Evolutionary conservation across 2,888 invertebrate species (phyloP).

Genomic region (Eurytoma californica): DNA sequence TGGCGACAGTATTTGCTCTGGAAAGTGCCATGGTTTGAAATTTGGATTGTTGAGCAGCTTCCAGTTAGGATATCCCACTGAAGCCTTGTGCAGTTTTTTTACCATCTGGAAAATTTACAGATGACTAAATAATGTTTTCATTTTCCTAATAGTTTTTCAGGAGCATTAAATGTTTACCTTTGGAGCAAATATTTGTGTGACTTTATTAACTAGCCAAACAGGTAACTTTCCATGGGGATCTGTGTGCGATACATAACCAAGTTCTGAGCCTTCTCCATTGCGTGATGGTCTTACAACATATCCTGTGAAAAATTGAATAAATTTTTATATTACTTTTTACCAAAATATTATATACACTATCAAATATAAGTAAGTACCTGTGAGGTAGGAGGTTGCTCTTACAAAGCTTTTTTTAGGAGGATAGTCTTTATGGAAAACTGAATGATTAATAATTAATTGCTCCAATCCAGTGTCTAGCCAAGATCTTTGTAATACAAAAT

Average conservation of each 20-base stretch:
- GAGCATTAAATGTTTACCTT: conserved; percentile 76
- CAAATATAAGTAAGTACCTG: conserved; percentile 74
- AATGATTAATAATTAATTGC: conserved; percentile 93
- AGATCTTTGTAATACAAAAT: conserved; percentile 93
- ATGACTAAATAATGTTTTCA: conserved; percentile 20
- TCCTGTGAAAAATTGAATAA: conserved; percentile 75
- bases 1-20: conserved; percentile 87
- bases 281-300: conserved; percentile 79
- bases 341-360: not conserved
- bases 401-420: conserved; percentile 90
- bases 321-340: not conserved
- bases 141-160: too few relatives aligned
- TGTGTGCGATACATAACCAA: conserved; percentile 92
- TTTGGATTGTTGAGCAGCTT: conserved; percentile 85
- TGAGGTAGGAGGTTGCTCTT: conserved; percentile 81
- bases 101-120: conserved; percentile 78
- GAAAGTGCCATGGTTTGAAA: conserved; percentile 91
- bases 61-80: conserved; percentile 88
- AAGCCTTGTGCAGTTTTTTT: conserved; percentile 87
- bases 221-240: conserved; percentile 93
- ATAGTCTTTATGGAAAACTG: conserved; percentile 90
- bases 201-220: conserved; percentile 91
- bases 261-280: conserved; percentile 81
- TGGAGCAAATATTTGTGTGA: conserved; percentile 91
- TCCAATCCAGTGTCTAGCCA: conserved; percentile 92